Evolutionary conservation across 2,797 vertebrate species (phyloP).

Genomic region (Platalea minor): DNA sequence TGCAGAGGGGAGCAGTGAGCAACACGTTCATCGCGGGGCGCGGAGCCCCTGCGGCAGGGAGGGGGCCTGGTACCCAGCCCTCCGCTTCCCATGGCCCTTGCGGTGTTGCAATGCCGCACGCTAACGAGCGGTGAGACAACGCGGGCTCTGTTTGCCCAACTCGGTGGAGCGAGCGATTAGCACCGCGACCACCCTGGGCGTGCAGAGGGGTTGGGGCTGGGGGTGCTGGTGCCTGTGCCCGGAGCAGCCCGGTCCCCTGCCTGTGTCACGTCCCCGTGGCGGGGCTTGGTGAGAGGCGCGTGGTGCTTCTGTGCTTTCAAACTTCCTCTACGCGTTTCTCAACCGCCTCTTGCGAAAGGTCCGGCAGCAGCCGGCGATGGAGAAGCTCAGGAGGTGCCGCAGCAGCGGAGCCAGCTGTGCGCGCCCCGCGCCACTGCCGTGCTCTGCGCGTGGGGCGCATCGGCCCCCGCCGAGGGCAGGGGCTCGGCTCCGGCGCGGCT

Average conservation of each 20-base stretch:
- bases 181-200: fast-evolving
- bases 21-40: fast-evolving
- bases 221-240: background rate
- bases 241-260: background rate
- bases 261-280: fast-evolving
- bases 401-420: fast-evolving
- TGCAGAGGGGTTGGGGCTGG: background rate
- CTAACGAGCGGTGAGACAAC: background rate
- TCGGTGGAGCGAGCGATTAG: background rate
- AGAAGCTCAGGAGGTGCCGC: background rate
- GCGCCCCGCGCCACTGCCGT: fast-evolving
- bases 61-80: background rate
- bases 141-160: fast-evolving
- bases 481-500: background rate
- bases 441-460: background rate
- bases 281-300: fast-evolving
- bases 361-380: background rate
- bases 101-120: fast-evolving
- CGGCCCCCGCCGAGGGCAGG: background rate
- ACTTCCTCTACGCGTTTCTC: background rate
- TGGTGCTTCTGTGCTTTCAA: background rate
- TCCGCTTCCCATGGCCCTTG: fast-evolving
- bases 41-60: background rate
- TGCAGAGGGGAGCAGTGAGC: background rate
- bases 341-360: background rate